phyloP scores from a whole-genome alignment of 2,797 vertebrate genomes.

The Gallirallus australis region DNA sequence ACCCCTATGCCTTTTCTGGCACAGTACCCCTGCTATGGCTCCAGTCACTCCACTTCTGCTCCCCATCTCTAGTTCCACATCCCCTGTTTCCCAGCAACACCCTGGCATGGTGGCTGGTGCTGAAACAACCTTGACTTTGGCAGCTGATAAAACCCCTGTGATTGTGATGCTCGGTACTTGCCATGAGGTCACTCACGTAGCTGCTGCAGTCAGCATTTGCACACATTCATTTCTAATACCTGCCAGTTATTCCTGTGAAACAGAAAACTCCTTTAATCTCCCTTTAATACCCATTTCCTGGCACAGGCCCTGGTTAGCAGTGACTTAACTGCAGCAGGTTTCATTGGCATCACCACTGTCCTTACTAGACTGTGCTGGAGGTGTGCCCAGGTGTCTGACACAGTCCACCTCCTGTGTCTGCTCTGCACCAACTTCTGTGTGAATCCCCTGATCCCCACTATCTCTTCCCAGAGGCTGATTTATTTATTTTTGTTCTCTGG shows the following conservation, averaged over 20 bases:
- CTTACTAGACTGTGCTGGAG: background rate
- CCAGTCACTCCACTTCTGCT: background rate
- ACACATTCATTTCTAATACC: background rate
- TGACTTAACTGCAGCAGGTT: background rate
- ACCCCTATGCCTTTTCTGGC: background rate
- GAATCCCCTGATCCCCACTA: background rate
- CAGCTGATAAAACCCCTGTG: background rate
- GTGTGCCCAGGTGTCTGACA: background rate
- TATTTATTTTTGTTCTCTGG: background rate
- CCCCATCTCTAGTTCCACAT: too few relatives aligned
- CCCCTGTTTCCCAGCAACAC: rapidly evolving
- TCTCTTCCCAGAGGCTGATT: background rate
- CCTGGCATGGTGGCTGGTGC: rapidly evolving
- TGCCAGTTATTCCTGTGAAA: background rate
- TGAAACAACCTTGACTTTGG: background rate
- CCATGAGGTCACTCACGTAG: background rate
- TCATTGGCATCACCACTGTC: background rate
- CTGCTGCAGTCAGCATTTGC: background rate
- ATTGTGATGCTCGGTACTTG: background rate
- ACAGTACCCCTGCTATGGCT: background rate
- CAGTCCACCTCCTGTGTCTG: background rate
- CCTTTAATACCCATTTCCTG: background rate
- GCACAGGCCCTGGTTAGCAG: background rate
- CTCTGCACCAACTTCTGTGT: background rate
- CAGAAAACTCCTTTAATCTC: background rate